Evolutionary conservation across 2,888 invertebrate species (phyloP).

Genomic region (Halocaridina rubra): DNA sequence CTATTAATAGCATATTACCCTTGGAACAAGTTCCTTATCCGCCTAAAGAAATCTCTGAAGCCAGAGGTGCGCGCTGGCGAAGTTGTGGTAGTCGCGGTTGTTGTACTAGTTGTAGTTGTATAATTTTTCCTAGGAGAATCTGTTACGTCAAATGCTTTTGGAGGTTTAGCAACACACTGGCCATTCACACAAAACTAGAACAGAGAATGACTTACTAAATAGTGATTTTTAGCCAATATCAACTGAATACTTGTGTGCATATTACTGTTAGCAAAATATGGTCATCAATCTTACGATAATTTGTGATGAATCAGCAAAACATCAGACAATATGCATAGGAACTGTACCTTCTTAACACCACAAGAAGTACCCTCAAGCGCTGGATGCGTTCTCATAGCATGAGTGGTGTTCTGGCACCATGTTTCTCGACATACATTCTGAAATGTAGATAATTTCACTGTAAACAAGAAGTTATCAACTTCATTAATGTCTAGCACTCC

Average conservation of each 20-base stretch:
- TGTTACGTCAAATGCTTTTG: background rate
- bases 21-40: conserved; percentile 35
- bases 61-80: background rate
- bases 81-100: background rate
- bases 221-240: too few relatives aligned
- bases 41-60: background rate
- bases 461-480: too few relatives aligned
- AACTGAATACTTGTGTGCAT: background rate
- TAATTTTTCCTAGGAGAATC: background rate
- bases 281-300: background rate
- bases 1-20: conserved; percentile 4
- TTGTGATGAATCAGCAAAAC: too few relatives aligned
- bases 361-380: conserved; percentile 68
- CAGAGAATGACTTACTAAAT: too few relatives aligned
- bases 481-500: too few relatives aligned
- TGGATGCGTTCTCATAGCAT: conserved; percentile 68
- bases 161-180: conserved; percentile 1
- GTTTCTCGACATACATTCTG: conserved; percentile 68
- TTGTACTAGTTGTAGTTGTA: background rate
- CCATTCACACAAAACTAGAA: conserved; percentile 29
- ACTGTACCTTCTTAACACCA: conserved; percentile 62
- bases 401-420: conserved; percentile 67
- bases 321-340: too few relatives aligned
- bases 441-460: background rate
- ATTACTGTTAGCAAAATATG: background rate